Evolutionary conservation across 2,113 vertebrate genomes (phyloP).

Genomic region (Panthera uncia): DNA sequence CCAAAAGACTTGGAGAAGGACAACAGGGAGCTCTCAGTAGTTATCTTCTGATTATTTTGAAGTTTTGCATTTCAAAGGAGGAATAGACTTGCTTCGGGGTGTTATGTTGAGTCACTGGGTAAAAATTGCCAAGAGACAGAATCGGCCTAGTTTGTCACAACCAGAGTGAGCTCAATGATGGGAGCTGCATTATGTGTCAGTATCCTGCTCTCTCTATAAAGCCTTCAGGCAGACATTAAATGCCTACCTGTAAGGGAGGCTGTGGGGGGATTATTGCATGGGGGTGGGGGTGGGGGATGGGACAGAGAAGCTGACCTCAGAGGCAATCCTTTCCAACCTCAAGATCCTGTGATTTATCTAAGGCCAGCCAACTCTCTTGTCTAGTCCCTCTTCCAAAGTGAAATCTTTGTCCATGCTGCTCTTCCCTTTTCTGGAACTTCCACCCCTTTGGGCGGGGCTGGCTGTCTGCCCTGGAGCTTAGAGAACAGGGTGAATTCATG

Average conservation of each 20-base stretch:
- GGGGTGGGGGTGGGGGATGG: background rate
- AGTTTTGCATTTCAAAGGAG: slow-evolving; percentile 33
- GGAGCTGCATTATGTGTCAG: background rate
- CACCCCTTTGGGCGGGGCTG: background rate
- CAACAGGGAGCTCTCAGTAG: background rate
- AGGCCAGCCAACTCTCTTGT: background rate
- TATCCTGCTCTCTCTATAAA: background rate
- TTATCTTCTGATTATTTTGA: slow-evolving; percentile 22
- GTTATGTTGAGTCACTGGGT: background rate
- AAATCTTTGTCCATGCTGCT: background rate
- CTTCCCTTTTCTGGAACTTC: background rate
- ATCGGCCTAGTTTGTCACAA: background rate
- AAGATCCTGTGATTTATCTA: background rate
- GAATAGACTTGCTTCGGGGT: background rate
- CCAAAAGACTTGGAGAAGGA: slow-evolving; percentile 4
- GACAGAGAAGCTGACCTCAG: background rate
- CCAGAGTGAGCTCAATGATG: background rate
- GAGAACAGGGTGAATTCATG: background rate
- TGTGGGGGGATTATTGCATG: background rate
- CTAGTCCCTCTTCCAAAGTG: background rate
- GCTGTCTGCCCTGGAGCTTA: fast-evolving
- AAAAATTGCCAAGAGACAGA: slow-evolving; percentile 4
- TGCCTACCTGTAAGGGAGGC: background rate
- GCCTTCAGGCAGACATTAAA: background rate
- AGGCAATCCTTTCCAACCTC: background rate